These are phyloP conservation scores for Buteo buteo DNA, from an alignment of 2,113 vertebrate genomes.

Conservation along the genomic window DNA sequence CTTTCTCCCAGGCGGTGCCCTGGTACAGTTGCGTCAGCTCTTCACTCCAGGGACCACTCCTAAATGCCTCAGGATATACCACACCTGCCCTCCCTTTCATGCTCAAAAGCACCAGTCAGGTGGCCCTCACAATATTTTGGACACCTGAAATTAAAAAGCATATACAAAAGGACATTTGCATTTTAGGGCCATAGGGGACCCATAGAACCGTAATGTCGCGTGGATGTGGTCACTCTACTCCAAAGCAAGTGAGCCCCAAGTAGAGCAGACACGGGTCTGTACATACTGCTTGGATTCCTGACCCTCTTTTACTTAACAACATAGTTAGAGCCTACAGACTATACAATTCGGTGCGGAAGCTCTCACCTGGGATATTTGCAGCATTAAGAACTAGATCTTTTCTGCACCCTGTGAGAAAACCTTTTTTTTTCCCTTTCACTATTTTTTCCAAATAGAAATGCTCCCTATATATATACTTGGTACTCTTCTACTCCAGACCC, in stretches of 20 bases:
- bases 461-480: background rate
- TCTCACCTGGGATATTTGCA: background rate
- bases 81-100: background rate
- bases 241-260: background rate
- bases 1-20: background rate
- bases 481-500: background rate
- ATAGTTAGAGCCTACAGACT: background rate
- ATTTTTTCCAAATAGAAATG: background rate
- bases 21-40: background rate
- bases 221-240: background rate
- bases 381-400: background rate
- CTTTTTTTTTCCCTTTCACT: background rate
- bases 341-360: background rate
- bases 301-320: background rate
- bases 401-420: background rate
- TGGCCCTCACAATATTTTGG: background rate
- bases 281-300: background rate
- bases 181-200: background rate
- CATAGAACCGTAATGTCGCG: accelerated
- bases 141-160: background rate
- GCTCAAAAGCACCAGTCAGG: background rate
- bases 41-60: background rate
- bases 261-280: background rate
- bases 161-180: background rate
- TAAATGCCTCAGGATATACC: background rate